Base-by-base conservation (phyloP, 2,797 vertebrate genomes). In the Melanogrammus aeglefinus region DNA sequence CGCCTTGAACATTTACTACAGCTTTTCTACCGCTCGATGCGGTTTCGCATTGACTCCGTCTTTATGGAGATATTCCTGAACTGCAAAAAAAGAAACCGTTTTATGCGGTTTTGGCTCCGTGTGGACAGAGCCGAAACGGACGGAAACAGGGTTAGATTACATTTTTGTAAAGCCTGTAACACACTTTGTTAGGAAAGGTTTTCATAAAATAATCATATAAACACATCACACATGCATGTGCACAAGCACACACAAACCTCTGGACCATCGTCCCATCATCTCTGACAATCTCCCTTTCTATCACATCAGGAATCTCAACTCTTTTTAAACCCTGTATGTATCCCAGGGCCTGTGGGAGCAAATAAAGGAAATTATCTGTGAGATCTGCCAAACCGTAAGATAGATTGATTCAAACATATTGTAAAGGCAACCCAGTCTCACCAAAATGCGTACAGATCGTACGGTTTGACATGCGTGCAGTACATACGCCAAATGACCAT, bases 201-300 rank as follows among this genome's bases (percentile, higher is more conserved):
- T 21, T 12, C 47, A 18, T 57, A 57, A 44, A n/a, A 76, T 70
- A 31, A 14, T 16, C 18, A 79, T 47, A 74, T 72, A 72, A 71
- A 1, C 24, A 24, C 81, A 57, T 71, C 51, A 51, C 35, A 41
- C 73, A 18, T 10, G 77, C 73, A 66, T 21, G 29, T 35, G 38
- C 78, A 74, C 69, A 51, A 70, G 47, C 75, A 77, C 77, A 77
- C 78, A 87, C 96, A 96, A 95, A 98, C 97, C 96, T 97, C 94
- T 94, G 96, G 90, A 96, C 88, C 86, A 97, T 80, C 75, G 96
- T 95, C 91, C 96, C 96, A 77, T 97, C 95, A 83, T 96, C 94
- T 91, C 88, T 96, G 86, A 92, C 85, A 89, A 94, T 92, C 83
- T 96, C 91, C 69, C 90, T 95, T 85, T 97, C 96, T 91, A 95